A percentile compares a stretch with the other conserved stretches of the same genome.
These are phyloP conservation scores for Paracanthobrama guichenoti DNA, from an alignment of 2,113 vertebrate species.

Conservation along the genomic window DNA sequence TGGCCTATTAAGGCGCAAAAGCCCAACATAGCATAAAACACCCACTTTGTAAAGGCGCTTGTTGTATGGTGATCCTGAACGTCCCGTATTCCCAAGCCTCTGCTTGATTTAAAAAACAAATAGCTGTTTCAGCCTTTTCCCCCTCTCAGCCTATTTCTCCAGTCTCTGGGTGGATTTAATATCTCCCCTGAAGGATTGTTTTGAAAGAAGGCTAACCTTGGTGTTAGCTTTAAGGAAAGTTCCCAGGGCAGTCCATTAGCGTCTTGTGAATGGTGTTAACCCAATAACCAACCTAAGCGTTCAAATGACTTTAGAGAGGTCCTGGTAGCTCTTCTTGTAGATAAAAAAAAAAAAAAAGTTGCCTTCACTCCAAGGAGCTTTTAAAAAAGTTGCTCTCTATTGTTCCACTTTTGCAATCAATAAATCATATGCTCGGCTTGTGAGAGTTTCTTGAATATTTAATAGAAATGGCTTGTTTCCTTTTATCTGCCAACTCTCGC, in stretches of 20 bases:
- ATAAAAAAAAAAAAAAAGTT: slow-evolving; percentile 50
- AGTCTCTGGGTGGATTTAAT: slow-evolving; percentile 62
- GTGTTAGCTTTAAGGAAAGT: slow-evolving; percentile 58
- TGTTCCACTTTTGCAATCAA: slow-evolving; percentile 73
- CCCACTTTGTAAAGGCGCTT: slow-evolving; percentile 60
- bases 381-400: slow-evolving; percentile 65
- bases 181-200: slow-evolving; percentile 68
- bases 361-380: slow-evolving; percentile 58
- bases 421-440: slow-evolving; percentile 73
- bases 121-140: slow-evolving; percentile 43
- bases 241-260: slow-evolving; percentile 68
- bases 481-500: slow-evolving; percentile 67
- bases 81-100: slow-evolving; percentile 59
- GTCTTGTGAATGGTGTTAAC: slow-evolving; percentile 64
- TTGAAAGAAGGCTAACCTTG: slow-evolving; percentile 56
- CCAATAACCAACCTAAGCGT: slow-evolving; percentile 57
- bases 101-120: slow-evolving; percentile 65
- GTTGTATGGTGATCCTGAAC: slow-evolving; percentile 50
- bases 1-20: slow-evolving; percentile 65
- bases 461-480: slow-evolving; percentile 68
- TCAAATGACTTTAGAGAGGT: slow-evolving; percentile 62
- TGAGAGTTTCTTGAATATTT: slow-evolving; percentile 74
- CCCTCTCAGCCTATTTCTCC: slow-evolving; percentile 59
- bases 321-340: slow-evolving; percentile 32
- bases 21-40: slow-evolving; percentile 62